Evolutionary conservation across 2,113 vertebrate genomes (phyloP).

Genomic region (Cephalopholis sonnerati): DNA sequence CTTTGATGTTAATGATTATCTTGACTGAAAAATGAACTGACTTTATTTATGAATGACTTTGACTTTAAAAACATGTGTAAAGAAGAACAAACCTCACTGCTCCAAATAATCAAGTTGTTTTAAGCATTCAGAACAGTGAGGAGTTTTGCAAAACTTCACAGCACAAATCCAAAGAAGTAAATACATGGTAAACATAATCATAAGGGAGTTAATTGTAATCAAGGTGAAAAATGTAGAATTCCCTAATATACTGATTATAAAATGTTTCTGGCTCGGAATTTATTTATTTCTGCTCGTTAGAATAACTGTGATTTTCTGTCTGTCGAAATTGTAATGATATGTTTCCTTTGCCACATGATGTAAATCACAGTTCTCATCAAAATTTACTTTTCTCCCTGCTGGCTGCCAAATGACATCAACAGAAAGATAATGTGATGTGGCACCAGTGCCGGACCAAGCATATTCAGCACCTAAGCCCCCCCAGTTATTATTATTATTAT

Average conservation of each 20-base stretch:
- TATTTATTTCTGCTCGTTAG: neutral
- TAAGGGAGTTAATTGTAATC: neutral
- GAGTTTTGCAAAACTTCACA: neutral
- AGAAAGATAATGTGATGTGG: too few relatives aligned
- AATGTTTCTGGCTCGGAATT: neutral
- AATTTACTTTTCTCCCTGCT: neutral
- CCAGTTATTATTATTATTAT: too few relatives aligned
- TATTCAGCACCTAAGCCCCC: too few relatives aligned
- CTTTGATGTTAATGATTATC: too few relatives aligned
- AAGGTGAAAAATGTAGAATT: neutral
- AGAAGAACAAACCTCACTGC: neutral
- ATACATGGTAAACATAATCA: neutral
- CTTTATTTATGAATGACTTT: neutral
- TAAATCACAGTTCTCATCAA: neutral
- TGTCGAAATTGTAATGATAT: neutral
- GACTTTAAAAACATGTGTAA: neutral
- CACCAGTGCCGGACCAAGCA: too few relatives aligned
- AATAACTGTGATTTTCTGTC: neutral
- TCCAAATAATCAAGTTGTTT: neutral
- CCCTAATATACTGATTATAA: neutral
- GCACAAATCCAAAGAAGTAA: neutral
- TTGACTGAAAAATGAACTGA: too few relatives aligned
- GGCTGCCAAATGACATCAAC: conserved; percentile 9
- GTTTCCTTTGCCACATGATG: neutral
- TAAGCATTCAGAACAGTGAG: neutral